These are phyloP conservation scores for Hydra vulgaris DNA, from an alignment of 30 jellyfish, hydroid and myxozoan species.

Conservation along the genomic window DNA sequence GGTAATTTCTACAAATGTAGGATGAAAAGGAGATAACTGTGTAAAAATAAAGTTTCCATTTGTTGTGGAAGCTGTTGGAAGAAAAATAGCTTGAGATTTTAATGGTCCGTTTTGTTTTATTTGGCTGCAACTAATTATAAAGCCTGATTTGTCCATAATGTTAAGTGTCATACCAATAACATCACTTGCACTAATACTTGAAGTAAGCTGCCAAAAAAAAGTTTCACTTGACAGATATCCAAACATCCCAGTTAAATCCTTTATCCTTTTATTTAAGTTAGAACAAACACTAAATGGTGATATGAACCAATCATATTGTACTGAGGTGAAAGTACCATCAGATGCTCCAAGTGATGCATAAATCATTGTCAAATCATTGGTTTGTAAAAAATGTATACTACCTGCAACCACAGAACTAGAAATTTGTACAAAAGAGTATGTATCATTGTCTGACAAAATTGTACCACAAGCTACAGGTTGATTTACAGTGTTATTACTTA, in stretches of 20 bases:
- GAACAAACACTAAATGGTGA: not conserved
- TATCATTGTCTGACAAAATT: constrained; percentile 19
- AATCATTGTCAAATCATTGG: constrained; percentile 32
- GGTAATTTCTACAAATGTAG: constrained; percentile 33
- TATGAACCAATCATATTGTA: constrained; percentile 58
- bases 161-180: constrained; percentile 44
- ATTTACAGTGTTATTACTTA: not conserved
- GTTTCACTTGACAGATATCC: constrained; percentile 45
- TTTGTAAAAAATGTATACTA: constrained; percentile 59
- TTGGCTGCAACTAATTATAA: constrained; percentile 58
- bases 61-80: constrained; percentile 26
- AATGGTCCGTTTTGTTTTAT: constrained; percentile 53
- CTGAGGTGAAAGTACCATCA: constrained; percentile 44
- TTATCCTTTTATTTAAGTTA: not conserved
- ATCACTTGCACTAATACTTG: constrained; percentile 21
- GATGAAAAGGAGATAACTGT: constrained; percentile 81
- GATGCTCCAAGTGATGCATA: constrained; percentile 51
- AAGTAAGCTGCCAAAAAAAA: constrained; percentile 21
- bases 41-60: constrained; percentile 46
- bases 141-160: constrained; percentile 16
- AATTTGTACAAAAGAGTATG: constrained; percentile 53
- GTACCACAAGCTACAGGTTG: constrained; percentile 60
- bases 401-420: constrained; percentile 63
- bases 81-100: constrained; percentile 32
- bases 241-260: constrained; percentile 14